Evolutionary conservation across 2,888 invertebrate species (phyloP), one percentile per base, ranked within the genome.

Genomic region (Chrysopilus asiliformis): DNA sequence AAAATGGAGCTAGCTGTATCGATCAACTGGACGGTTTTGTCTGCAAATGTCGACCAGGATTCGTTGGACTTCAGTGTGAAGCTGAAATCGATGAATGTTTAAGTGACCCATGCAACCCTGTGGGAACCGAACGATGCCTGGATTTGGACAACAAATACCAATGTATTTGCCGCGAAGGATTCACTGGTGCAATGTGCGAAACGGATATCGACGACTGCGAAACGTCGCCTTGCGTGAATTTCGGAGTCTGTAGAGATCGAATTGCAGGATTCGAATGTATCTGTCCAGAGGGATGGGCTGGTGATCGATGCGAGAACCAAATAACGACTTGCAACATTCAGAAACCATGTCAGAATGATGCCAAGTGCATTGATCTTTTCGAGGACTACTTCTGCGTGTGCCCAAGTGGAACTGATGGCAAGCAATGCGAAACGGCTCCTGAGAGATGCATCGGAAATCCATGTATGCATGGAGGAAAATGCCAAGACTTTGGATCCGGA

Each of bases 371-470:
- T 42, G 80, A 91, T 53, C 70, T 91, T 9, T 91, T 91, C 77
- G 80, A 87, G 64, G 64, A 64, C 41, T 64, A 59, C 41, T 64
- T 64, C 59, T 64, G 64, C 34, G 63, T 63, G 7, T 91, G 91
- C 53, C 90, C 90, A 30, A 87, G 86, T 44, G 93, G 94, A 49
- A 94, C 93, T 1, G 93, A 93, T 53, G 95, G 94, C 8, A 93
- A 94, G 62, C 84, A 91, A 58, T 95, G 95, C 59, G 93, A 94
- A 65, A 90, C 90, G 0, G 91, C 94, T 0, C 94, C 94, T 3
- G 91, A 94, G 63, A 75, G 94, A 24, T 62, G 61, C 35, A 60
- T 62, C 22, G 62, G 61, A 1, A 57, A 62, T 40, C 90, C 90
- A 4, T 95, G 94, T 57, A 91, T 91, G 86, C 93, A 95, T 53